These are phyloP conservation scores for Pheosia tremula DNA, from an alignment of 2,888 invertebrate species.

Conservation along the genomic window DNA sequence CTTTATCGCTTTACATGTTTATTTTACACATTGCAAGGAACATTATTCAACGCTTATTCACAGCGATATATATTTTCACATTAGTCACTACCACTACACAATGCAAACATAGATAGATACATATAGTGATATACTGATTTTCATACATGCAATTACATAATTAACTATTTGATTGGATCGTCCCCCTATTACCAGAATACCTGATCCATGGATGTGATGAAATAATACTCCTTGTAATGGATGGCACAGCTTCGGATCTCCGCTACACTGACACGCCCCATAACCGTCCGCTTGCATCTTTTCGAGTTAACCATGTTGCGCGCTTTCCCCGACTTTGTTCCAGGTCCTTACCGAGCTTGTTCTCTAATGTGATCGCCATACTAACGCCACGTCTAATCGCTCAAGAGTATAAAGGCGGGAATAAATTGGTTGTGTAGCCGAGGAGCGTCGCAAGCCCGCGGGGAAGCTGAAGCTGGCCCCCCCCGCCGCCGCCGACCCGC, in stretches of 20 bases:
- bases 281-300: slow-evolving; percentile 79
- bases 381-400: slow-evolving; percentile 82
- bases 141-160: background rate
- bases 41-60: slow-evolving; percentile 67
- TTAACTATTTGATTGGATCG: background rate
- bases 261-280: slow-evolving; percentile 63
- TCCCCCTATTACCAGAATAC: slow-evolving; percentile 8
- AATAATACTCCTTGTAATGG: slow-evolving; percentile 79
- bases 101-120: slow-evolving; percentile 11
- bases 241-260: slow-evolving; percentile 62
- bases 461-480: slow-evolving; percentile 74
- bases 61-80: slow-evolving; percentile 39
- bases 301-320: slow-evolving; percentile 79
- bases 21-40: slow-evolving; percentile 75
- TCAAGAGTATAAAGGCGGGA: slow-evolving; percentile 78
- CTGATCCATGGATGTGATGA: slow-evolving; percentile 13
- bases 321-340: slow-evolving; percentile 83
- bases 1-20: slow-evolving; percentile 67
- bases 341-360: slow-evolving; percentile 86
- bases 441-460: slow-evolving; percentile 78
- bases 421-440: slow-evolving; percentile 81
- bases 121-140: slow-evolving; percentile 6
- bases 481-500: slow-evolving; percentile 66
- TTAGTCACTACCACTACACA: slow-evolving; percentile 28
- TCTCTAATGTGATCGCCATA: slow-evolving; percentile 84